Base-by-base conservation (phyloP, 2,113 vertebrate species). In the Tonatia bakeri region DNA sequence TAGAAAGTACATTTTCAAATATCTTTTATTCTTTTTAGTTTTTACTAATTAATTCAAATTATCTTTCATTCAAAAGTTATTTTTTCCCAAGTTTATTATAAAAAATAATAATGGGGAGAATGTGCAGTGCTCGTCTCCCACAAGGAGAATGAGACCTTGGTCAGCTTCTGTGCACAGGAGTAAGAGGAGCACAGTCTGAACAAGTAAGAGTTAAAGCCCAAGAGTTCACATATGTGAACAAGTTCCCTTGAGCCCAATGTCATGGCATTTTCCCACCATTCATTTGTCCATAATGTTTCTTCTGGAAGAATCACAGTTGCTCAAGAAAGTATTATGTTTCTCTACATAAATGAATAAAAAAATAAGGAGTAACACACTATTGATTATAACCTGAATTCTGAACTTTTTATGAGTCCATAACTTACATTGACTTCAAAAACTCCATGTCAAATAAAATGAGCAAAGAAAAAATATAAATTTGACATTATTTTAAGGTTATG, bases 41-140 rank as follows among this genome's bases (percentile, higher is more conserved):
- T 97, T 88, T 69, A 94, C 15, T 96, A 52, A 96, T 52, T 93
- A 93, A 94, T 95, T 95, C 47, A 95, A 97, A 94, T 92, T 75
- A 92, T 79, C 28, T 47, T 96, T 97, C 36, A 75, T 87, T 89
- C 72, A 14, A 12, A 59, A 91, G 12, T 45, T 90, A 9, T 64
- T 19, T 96, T 94, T 95, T 86, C 24, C 95, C 86, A 86, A 85
- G 65, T 69, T 81, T 61, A 65, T 92, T 96, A 28, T 61, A 43
- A 61, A 95, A 38, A 80, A 91, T 16, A 96, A 95, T 13, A 75
- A 40, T 1, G 65, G 36, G 83, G 15, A 96, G 82, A 94, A 96
- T 59, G 22, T 59, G 2, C 84, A n/a, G 40, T 38, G 14, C 70
- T 96, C 43, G 14, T 3, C 5, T 85, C 7, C 45, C 83, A 19